Conservation (phyloP, 2,113 vertebrate species). For the Trachemys scripta region DNA sequence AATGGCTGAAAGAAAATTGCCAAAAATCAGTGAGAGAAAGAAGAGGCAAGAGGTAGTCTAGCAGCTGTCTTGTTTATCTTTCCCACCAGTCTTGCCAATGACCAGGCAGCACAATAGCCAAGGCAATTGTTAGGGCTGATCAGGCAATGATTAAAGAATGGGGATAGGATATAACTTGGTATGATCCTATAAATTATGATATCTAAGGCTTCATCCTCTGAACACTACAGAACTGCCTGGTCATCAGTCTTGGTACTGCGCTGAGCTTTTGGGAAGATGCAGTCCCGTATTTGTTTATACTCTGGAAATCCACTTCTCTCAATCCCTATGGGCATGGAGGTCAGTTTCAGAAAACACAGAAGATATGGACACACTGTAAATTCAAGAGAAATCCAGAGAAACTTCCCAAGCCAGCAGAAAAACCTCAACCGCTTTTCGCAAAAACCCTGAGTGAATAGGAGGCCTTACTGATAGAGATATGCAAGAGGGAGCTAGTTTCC, state of each 20-base stretch:
- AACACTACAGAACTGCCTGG: neutral
- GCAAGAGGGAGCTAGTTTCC: rapidly evolving
- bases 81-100: conserved; percentile 26
- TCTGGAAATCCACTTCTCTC: neutral
- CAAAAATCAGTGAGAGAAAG: conserved; percentile 57
- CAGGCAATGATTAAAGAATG: neutral
- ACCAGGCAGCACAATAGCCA: neutral
- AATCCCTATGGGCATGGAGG: neutral
- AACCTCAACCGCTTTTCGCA: neutral
- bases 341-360: neutral
- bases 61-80: conserved; percentile 67
- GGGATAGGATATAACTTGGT: neutral
- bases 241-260: neutral
- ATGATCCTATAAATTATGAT: neutral
- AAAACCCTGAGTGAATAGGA: neutral
- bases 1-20: conserved; percentile 70
- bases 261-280: neutral
- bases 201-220: neutral
- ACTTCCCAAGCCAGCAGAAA: neutral
- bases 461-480: neutral
- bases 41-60: conserved; percentile 45
- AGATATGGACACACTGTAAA: rapidly evolving
- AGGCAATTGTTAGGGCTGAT: conserved; percentile 19
- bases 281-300: neutral
- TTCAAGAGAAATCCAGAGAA: neutral